phyloP scores from a whole-genome alignment of 2,888 invertebrate genomes.

The Acanthosepion lycidas region DNA sequence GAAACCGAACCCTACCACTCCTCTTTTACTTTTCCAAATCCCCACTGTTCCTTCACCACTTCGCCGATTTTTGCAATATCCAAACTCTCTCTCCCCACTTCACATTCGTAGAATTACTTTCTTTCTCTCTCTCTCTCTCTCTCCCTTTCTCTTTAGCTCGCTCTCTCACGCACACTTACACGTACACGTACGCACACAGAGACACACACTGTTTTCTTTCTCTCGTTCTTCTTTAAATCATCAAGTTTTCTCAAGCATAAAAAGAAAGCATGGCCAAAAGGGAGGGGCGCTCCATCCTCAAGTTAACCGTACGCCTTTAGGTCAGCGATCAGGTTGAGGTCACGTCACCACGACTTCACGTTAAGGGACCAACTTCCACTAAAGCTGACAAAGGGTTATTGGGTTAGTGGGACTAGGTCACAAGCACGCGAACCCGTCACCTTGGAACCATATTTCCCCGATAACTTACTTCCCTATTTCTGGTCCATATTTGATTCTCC shows the following conservation, averaged over 20 bases:
- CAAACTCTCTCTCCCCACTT: background rate
- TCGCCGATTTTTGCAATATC: too few species aligned
- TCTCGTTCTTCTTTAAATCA: background rate
- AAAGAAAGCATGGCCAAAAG: background rate
- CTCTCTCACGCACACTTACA: background rate
- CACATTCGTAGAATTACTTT: background rate
- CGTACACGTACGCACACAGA: too few species aligned
- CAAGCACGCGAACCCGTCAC: background rate
- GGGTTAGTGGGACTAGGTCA: background rate
- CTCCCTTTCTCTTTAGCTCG: too few species aligned
- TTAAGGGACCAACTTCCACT: background rate
- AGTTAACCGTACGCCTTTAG: background rate
- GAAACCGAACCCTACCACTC: too few species aligned
- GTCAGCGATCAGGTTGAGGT: conserved; percentile 33
- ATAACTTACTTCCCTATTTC: background rate
- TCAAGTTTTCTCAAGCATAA: conserved; percentile 4
- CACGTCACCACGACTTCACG: background rate
- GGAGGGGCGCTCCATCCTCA: background rate
- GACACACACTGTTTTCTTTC: background rate
- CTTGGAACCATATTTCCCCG: background rate
- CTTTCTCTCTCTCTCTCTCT: too few species aligned
- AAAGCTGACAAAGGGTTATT: background rate
- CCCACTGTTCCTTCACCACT: too few species aligned
- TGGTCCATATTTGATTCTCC: background rate
- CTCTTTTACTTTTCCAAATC: too few species aligned